Evolutionary conservation across 2,888 invertebrate genomes (phyloP), one percentile per base, ranked within the genome.

Genomic region (Drosophila peninsularis): DNA sequence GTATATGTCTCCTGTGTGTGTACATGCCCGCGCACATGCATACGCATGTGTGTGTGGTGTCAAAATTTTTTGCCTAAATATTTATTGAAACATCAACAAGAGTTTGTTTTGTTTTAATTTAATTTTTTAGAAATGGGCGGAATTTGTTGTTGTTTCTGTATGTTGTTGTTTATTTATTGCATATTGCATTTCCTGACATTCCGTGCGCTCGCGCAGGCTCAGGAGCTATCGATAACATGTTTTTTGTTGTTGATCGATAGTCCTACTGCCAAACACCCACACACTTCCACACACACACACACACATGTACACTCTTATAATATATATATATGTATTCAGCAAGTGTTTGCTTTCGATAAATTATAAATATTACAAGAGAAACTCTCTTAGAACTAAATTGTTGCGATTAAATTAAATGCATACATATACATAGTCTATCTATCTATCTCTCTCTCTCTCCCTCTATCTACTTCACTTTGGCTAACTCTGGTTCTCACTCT

Each of bases 331-430:
- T 34, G 24, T 53, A 52, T 53, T 52, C 32, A 21, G 19, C 34
- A 69, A 36, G 14, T 55, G 42, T 44, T 47, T 55, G 63, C 54
- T 63, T 55, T 52, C 36, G 42, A 34, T 30, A 36, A 47, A 39
- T 45, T 58, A 56, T 44, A 19, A 17, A 39, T 37, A 57, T 61
- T 19, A 34, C 32, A 50, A 24, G 24, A 36, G 17, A 57, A 75
- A 56, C 4, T 67, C 50, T 75, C 60, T 60, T 44, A 47, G 56
- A 62, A 32, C 52, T 30, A 52, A 47, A 67, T 62, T 78, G 63
- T 78, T 71, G 36, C 56, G 41, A 52, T 32, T 36, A 60, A 53
- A 63, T 64, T 62, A 42, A 63, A 50, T 60, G 75, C 42, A 70
- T 49, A 60, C 54, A 53, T 50, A 62, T 63, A 53, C 68, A 57